phyloP scores from a whole-genome alignment of 2,888 invertebrate species.

The Embidobia sp. region DNA sequence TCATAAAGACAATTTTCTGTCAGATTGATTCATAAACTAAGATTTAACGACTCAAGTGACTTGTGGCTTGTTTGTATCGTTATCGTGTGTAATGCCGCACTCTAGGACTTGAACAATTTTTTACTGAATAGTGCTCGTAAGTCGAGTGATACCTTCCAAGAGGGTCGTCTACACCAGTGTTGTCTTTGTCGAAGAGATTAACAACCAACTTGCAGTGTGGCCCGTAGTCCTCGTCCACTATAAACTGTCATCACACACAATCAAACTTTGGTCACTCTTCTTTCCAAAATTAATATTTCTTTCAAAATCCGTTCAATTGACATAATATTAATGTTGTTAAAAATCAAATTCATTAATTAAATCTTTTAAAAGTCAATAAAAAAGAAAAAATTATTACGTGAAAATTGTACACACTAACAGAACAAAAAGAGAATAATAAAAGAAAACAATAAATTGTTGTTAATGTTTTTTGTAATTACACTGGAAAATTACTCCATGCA shows the following conservation, averaged over 20 bases:
- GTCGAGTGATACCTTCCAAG: slow-evolving; percentile 91
- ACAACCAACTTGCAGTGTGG: slow-evolving; percentile 82
- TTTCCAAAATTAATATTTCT: neutral
- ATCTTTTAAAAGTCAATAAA: too few species aligned
- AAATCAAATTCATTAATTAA: too few species aligned
- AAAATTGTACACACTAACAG: too few species aligned
- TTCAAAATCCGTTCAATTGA: neutral
- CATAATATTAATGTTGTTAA: neutral
- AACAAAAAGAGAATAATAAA: too few species aligned
- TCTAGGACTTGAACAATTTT: slow-evolving; percentile 28
- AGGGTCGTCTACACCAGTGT: slow-evolving; percentile 94
- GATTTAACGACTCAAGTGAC: slow-evolving; percentile 22
- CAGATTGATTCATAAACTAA: slow-evolving; percentile 1
- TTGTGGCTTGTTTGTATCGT: too few species aligned
- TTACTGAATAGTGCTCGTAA: slow-evolving; percentile 14
- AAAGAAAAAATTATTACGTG: too few species aligned
- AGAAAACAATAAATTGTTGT: too few species aligned
- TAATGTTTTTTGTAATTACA: neutral
- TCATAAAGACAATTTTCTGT: neutral
- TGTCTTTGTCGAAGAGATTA: slow-evolving; percentile 96
- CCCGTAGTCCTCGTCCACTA: slow-evolving; percentile 83
- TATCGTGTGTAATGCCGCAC: slow-evolving; percentile 38
- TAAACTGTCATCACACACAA: slow-evolving; percentile 82
- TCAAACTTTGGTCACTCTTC: neutral
- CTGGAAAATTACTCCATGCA: slow-evolving; percentile 30